Evolutionary conservation across 1,140 invertebrate genomes (phyloP), one percentile per base, ranked within the genome.

Genomic region (Pollicipes pollicipes): DNA sequence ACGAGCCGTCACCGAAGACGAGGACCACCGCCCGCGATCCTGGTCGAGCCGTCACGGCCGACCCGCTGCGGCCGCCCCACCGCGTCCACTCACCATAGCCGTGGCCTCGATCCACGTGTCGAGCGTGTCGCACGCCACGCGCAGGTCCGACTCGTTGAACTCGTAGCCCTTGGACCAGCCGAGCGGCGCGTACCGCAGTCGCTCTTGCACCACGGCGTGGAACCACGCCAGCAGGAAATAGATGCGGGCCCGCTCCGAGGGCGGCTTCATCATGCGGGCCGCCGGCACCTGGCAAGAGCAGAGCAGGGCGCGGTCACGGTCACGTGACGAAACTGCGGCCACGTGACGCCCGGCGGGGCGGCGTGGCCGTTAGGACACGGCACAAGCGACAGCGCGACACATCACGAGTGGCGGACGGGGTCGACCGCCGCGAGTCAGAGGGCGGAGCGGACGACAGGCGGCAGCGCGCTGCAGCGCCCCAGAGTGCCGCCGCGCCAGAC

Each of bases 81-180:
- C 31, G 29, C 13, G 32, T 72, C 24, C 63, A 75, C 70, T 75
- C 81, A 90, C 88, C 92, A 97, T 93, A 30, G 97, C 95, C 32
- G 95, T 95, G n/a, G 91, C 83, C 76, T 99, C 97, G 76, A 99
- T 97, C 94, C 97, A 99, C 1, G 94, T 96, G 79, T 99, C 97
- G 30, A 99, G 82, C 26, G 96, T 99, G 78, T 99, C 97, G 82
- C 95, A 98, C 27, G 97, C 97, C 31, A 98, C 96, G 73, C 92
- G 84, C 26, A 99, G 81, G 80, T 99, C 97, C 17, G 93, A 95
- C 80, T 99, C 97, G 77, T 97, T 98, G 80, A 99, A 99, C 81
- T 99, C 97, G 79, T 98, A 98, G 78, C 95, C 88, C 80, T 99
- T 98, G 1, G 97, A 90, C 97, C 97, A 99, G 24, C 97, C 97